A percentile compares a stretch with the other conserved stretches of the same genome.
These are phyloP conservation scores for Decapterus maruadsi DNA, from an alignment of 2,797 vertebrate species.

Conservation along the genomic window DNA sequence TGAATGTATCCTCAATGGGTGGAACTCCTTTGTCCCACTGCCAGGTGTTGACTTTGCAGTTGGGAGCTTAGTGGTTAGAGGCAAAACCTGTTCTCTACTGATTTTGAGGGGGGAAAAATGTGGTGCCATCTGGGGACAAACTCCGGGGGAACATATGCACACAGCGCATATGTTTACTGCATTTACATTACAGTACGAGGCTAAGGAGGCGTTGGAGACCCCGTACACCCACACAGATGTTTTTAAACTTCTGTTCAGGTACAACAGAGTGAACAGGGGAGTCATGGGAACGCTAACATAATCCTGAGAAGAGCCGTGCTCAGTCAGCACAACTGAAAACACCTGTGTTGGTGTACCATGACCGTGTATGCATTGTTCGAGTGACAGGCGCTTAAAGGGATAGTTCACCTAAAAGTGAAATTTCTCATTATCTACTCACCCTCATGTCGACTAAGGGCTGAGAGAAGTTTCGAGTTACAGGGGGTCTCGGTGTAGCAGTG, in stretches of 20 bases:
- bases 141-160: conserved; percentile 7
- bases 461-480: too few species aligned
- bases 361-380: neutral
- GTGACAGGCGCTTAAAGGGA: neutral
- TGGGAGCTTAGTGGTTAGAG: neutral
- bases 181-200: neutral
- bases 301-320: neutral
- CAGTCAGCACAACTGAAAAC: neutral
- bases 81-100: conserved; percentile 11
- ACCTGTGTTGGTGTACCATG: neutral
- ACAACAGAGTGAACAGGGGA: neutral
- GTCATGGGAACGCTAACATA: neutral
- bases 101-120: neutral
- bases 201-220: neutral
- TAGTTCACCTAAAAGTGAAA: too few species aligned
- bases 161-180: conserved; percentile 6
- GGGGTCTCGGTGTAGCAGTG: too few species aligned
- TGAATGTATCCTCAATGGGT: neutral
- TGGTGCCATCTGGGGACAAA: neutral
- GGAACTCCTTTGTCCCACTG: neutral
- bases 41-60: neutral
- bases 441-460: too few species aligned
- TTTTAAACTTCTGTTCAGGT: conserved; percentile 4
- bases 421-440: too few species aligned
- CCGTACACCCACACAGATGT: neutral